Evolutionary conservation across 2,888 invertebrate species (phyloP), one percentile per base, ranked within the genome.

Genomic region (Euzophera pinguis): DNA sequence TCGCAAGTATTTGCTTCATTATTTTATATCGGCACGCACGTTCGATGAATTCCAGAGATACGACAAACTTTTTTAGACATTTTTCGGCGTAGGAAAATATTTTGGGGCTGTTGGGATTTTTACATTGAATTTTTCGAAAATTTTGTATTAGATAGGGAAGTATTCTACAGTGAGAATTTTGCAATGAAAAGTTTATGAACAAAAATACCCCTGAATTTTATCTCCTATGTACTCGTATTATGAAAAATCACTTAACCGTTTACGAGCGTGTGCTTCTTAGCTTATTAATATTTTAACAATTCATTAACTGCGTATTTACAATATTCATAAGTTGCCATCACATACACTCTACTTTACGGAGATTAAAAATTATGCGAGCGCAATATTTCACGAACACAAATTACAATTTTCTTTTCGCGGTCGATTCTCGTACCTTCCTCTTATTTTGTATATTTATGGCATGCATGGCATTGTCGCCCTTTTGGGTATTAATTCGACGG

Each of bases 21-120:
- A 57, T 56, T 60, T 59, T 56, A 56, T 56, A 55, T 57, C 50
- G 50, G 50, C 52, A 53, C 54, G 53, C 53, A 47, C 34, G 29
- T 37, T 48, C 53, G 45, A 53, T 50, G 47, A 54, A 37, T 43
- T 47, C 47, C 9, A 5, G 50, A 50, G 50, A 50, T 50, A 50
- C 35, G 41, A 42, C 34, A 32, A 50, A 50, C 32, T 50, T 50
- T 50, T 42, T 17, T 13, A 9, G 22, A 50, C 16, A 41, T 41
- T 50, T 50, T 41, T 45, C 14, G 45, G 32, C 14, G 27, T 45
- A 45, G 32, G 45, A 45, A 45, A 34, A 45, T 32, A 45, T 45
- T 45, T 34, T 45, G 45, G 45, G 32, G 32, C 32, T n/a, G 22
- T 22, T 22, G 22, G 22, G 22, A 3, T 22, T 22, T 22, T 22